Evolutionary conservation across 2,113 vertebrate species (phyloP), one percentile per base, ranked within the genome.

Genomic region (Eulemur macaco): DNA sequence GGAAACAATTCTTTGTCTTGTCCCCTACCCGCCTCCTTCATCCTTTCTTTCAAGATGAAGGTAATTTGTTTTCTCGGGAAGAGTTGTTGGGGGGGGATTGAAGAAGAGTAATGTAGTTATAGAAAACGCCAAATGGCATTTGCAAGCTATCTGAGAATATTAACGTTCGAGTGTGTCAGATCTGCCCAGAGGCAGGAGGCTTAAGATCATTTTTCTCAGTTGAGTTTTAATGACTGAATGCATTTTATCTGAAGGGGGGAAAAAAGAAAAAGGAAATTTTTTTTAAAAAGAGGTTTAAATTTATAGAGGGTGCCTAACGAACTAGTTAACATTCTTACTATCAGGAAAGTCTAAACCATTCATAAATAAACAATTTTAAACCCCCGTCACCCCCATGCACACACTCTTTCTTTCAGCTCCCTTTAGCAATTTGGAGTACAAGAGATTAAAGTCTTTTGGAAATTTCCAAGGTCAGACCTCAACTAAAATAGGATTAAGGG

Each of bases 371-470:
- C 73, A 83, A 52, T 39, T 77, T 84, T 4, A 25, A 63, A 63
- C 54, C 31, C 27, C 37, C 95, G 94, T 90, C 37, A 45, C 92
- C 74, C 94, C 18, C 81, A 73, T 0, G 15, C 34, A 34, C 37
- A 39, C 58, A 31, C 29, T 5, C 87, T 64, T 80, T 25, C 83
- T 86, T 91, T 89, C 47, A 92, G 88, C 78, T 94, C 77, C 73
- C 90, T 95, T 96, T 86, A 52, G 95, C 87, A 66, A 88, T 94
- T 98, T 45, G 91, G 86, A 97, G 93, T 81, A 95, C 37, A 86
- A 95, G 97, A 96, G 85, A 87, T 91, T 50, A 93, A 96, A 97
- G 56, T 91, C 96, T 94, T 81, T 54, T 69, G 89, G 88, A 88
- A 97, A 97, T 45, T 89, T 93, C 92, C 86, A 60, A 89, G 94